Conservation (phyloP, 2,113 vertebrate species). For the Callithrix jacchus region DNA sequence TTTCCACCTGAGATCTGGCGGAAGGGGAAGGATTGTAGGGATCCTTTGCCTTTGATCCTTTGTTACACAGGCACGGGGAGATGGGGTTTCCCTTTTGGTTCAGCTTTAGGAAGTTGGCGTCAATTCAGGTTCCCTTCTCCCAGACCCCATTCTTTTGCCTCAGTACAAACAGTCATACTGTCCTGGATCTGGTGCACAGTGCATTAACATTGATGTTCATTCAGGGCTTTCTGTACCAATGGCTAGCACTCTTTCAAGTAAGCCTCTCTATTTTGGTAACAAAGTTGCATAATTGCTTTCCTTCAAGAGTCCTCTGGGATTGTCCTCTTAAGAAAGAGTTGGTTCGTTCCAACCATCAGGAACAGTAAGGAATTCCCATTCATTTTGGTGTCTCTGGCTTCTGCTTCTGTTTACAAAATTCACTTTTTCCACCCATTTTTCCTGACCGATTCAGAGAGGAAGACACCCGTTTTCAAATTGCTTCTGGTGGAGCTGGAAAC, state of each 20-base stretch:
- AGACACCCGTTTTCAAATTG: constrained; percentile 52
- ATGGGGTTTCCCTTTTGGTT: too few species aligned
- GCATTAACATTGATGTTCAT: constrained; percentile 72
- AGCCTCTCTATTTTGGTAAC: constrained; percentile 95
- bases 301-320: constrained; percentile 94
- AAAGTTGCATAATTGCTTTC: constrained; percentile 98
- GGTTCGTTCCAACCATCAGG: constrained; percentile 97
- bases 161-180: too few species aligned
- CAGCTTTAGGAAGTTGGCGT: too few species aligned
- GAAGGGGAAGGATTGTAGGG: too few species aligned
- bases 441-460: rapidly evolving
- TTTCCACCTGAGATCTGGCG: too few species aligned
- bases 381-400: constrained; percentile 77
- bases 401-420: constrained; percentile 12
- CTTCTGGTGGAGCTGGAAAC: constrained; percentile 47
- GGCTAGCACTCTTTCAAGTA: constrained; percentile 98
- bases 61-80: too few species aligned
- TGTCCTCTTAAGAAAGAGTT: constrained; percentile 90
- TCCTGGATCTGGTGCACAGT: too few species aligned
- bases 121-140: too few species aligned
- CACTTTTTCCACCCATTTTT: rapidly evolving
- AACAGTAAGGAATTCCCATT: constrained; percentile 92
- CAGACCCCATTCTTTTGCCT: too few species aligned
- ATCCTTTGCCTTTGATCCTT: too few species aligned
- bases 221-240: constrained; percentile 92